Evolutionary conservation across 2,113 vertebrate genomes (phyloP).

Genomic region (Zosterops japonicus): DNA sequence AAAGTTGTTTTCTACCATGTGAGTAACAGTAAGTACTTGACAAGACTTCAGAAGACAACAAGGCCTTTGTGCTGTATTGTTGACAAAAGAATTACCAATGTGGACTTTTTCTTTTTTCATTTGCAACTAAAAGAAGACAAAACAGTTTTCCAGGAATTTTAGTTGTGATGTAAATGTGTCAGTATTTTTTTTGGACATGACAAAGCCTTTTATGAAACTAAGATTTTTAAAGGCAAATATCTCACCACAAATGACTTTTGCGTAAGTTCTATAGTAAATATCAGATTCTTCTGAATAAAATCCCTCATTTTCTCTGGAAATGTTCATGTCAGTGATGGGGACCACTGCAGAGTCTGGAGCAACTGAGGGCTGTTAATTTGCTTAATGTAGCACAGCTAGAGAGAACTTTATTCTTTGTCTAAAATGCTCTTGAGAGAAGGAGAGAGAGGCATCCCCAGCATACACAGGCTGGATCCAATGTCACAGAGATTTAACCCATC

Average conservation of each 20-base stretch:
- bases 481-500: neutral
- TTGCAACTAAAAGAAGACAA: conserved; percentile 1
- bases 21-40: conserved; percentile 1
- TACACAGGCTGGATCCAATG: neutral
- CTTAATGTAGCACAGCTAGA: neutral
- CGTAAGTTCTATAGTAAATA: neutral
- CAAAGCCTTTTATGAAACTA: conserved; percentile 3
- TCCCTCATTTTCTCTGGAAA: neutral
- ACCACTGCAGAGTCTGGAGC: neutral
- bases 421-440: neutral
- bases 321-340: neutral
- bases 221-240: conserved; percentile 7
- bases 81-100: conserved; percentile 15
- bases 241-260: neutral
- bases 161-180: conserved; percentile 14
- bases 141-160: conserved; percentile 37
- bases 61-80: conserved; percentile 3
- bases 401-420: neutral
- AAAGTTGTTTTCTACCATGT: neutral
- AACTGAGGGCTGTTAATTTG: neutral
- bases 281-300: neutral
- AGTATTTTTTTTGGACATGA: neutral
- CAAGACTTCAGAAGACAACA: neutral
- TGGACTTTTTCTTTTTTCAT: neutral
- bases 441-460: neutral